Evolutionary conservation across 2,888 invertebrate genomes (phyloP).

Genomic region (Lepidocyrtoides sp.): DNA sequence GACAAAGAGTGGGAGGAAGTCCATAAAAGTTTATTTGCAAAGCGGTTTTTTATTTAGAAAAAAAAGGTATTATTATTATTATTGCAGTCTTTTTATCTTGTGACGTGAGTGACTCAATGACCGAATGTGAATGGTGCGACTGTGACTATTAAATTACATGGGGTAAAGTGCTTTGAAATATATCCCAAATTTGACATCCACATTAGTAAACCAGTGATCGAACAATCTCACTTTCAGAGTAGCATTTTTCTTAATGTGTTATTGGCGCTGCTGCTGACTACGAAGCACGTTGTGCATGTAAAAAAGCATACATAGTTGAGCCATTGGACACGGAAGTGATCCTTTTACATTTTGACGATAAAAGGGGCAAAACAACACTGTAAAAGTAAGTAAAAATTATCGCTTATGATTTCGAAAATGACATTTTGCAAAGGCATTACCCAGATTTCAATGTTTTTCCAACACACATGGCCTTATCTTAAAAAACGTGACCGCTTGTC

Average conservation of each 20-base stretch:
- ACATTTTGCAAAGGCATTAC: constrained; percentile 21
- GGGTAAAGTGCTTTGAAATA: constrained; percentile 25
- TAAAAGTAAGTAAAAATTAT: constrained; percentile 47
- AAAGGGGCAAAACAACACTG: not conserved
- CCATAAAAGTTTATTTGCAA: constrained; percentile 46
- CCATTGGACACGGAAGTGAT: constrained; percentile 33
- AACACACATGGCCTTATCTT: not conserved
- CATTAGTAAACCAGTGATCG: constrained; percentile 42
- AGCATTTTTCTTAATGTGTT: not conserved
- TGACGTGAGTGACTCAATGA: constrained; percentile 16
- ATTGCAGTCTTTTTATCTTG: not conserved
- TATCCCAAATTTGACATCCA: constrained; percentile 2
- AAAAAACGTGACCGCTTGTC: constrained; percentile 25
- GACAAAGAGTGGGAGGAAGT: constrained; percentile 66
- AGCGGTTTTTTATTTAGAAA: constrained; percentile 29
- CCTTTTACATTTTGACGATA: not conserved
- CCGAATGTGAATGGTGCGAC: not conserved
- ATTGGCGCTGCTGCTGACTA: no score
- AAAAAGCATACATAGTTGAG: not conserved
- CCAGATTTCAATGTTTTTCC: constrained; percentile 26
- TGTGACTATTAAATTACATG: constrained; percentile 17
- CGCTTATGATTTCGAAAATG: constrained; percentile 23
- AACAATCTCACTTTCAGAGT: not conserved
- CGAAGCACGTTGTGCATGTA: not conserved
- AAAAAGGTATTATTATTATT: no score